Percentiles rank a stretch among this genome's conserved stretches.
These are phyloP conservation scores for Sebastolobus altivelis DNA, from an alignment of 2,797 vertebrate genomes.

Conservation along the genomic window DNA sequence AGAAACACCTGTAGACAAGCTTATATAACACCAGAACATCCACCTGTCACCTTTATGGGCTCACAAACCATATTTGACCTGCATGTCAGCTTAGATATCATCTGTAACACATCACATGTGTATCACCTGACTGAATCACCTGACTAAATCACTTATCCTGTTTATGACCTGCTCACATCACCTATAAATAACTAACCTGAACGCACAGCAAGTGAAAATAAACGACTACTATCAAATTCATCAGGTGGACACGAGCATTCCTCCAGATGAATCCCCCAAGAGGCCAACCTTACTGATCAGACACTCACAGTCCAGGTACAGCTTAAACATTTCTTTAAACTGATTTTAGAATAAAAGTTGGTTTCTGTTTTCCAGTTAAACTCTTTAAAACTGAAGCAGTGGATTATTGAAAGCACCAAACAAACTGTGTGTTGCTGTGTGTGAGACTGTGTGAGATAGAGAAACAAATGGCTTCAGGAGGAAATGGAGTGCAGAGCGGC, in stretches of 20 bases:
- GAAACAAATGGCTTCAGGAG: slow-evolving; percentile 48
- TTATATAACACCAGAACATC: background rate
- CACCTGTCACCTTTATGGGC: background rate
- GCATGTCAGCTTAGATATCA: background rate
- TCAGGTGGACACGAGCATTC: too few species aligned
- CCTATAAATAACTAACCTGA: too few species aligned
- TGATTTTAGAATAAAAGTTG: slow-evolving; percentile 7
- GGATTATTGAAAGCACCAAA: slow-evolving; percentile 35
- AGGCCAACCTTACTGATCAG: too few species aligned
- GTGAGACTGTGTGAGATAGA: background rate
- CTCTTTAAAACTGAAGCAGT: background rate
- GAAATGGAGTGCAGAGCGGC: slow-evolving; percentile 46
- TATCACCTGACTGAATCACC: background rate
- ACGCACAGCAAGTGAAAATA: too few species aligned
- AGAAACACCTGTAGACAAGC: background rate
- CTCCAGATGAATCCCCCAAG: too few species aligned
- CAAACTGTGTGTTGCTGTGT: background rate
- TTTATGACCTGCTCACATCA: too few species aligned
- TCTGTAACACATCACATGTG: background rate
- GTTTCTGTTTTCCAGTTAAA: slow-evolving; percentile 26
- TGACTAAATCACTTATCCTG: too few species aligned
- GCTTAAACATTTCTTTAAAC: background rate
- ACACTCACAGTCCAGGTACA: background rate
- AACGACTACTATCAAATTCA: too few species aligned
- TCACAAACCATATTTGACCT: background rate